phyloP scores from a whole-genome alignment of 2,888 invertebrate species.

The Cremastinae sp. region DNA sequence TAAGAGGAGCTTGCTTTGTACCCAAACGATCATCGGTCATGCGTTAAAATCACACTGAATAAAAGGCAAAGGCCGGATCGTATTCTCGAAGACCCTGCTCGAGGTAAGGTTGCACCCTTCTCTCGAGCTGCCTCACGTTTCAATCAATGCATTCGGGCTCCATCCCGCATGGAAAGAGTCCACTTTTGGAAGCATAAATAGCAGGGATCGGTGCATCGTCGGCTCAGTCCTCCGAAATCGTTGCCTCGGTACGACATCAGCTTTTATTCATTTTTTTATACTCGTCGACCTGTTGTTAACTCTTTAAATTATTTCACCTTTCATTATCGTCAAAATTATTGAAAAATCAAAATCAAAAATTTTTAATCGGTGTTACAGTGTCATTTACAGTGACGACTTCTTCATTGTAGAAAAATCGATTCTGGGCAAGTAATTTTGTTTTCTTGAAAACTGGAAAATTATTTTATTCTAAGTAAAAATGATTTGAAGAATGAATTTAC shows the following conservation, averaged over 20 bases:
- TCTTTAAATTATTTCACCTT: background rate
- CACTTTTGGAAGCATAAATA: slow-evolving; percentile 49
- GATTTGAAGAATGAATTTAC: too few species aligned
- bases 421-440: too few species aligned
- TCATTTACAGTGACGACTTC: background rate
- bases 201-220: slow-evolving; percentile 14
- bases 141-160: slow-evolving; percentile 76
- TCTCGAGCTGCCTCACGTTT: slow-evolving; percentile 75
- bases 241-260: slow-evolving; percentile 28
- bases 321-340: background rate
- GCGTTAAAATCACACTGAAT: slow-evolving; percentile 50
- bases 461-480: too few species aligned
- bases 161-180: slow-evolving; percentile 1
- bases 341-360: background rate
- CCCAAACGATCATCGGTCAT: slow-evolving; percentile 38
- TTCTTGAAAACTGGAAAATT: too few species aligned
- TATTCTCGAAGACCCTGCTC: slow-evolving; percentile 47
- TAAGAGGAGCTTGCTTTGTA: slow-evolving; percentile 25
- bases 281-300: slow-evolving; percentile 14
- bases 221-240: slow-evolving; percentile 39
- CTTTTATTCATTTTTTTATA: background rate
- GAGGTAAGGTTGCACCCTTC: slow-evolving; percentile 78
- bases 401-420: too few species aligned
- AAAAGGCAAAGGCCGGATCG: slow-evolving; percentile 51
- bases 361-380: background rate